These are phyloP conservation scores for Myiotriccus ornatus DNA, from an alignment of 2,797 vertebrate genomes.

Conservation along the genomic window DNA sequence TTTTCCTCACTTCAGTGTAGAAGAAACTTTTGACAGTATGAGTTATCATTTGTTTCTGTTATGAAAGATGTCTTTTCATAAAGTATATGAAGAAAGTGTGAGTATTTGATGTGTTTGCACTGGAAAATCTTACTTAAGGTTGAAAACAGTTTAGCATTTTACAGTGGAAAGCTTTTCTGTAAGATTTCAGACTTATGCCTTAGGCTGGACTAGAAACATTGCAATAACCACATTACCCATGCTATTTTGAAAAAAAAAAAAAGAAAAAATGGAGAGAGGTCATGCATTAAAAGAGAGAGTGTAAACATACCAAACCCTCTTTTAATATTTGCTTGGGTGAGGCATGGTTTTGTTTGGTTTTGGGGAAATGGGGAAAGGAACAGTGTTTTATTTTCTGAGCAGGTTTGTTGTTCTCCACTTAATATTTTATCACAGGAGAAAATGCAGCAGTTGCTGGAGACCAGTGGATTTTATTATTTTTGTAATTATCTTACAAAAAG, in stretches of 20 bases:
- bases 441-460: neutral
- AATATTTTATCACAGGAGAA: neutral
- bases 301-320: neutral
- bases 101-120: neutral
- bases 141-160: neutral
- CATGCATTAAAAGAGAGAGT: neutral
- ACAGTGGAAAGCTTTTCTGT: neutral
- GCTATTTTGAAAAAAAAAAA: neutral
- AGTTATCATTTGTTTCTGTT: neutral
- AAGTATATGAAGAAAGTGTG: neutral
- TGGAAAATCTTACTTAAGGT: neutral
- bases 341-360: neutral
- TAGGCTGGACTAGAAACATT: neutral
- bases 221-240: neutral
- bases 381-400: neutral
- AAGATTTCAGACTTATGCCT: neutral
- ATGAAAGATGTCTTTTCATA: neutral
- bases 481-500: neutral
- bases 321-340: neutral
- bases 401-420: neutral
- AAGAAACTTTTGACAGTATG: neutral
- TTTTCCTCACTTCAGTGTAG: neutral
- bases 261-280: neutral
- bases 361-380: neutral
- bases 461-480: neutral